Conservation (phyloP, 1,140 invertebrate genomes). For the Drosophila lacertosa region DNA sequence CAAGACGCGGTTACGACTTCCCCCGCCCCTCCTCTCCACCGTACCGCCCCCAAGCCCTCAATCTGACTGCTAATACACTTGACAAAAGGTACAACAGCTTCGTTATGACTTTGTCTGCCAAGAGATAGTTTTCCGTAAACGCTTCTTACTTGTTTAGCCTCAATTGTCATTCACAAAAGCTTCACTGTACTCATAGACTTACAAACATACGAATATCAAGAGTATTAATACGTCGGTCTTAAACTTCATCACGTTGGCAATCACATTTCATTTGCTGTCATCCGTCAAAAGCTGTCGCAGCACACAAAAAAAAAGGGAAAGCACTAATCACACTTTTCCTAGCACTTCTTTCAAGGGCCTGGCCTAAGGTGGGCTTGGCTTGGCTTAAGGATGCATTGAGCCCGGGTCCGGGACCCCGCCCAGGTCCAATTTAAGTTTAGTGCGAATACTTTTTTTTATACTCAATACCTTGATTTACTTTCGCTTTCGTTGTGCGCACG, state of each 20-base stretch:
- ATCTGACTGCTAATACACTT: conserved; percentile 21
- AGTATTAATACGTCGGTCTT: conserved; percentile 25
- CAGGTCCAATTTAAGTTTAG: conserved; percentile 51
- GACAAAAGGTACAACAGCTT: conserved; percentile 19
- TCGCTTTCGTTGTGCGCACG: conserved; percentile 56
- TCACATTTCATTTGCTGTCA: conserved; percentile 51
- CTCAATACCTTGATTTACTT: conserved; percentile 61
- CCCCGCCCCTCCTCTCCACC: background rate
- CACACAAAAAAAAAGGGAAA: conserved; percentile 76
- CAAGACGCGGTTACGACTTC: conserved; percentile 29
- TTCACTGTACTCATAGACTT: background rate
- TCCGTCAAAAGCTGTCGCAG: conserved; percentile 44
- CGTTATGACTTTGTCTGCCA: background rate
- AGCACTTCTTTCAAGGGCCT: conserved; percentile 33
- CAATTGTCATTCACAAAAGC: background rate
- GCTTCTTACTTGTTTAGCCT: background rate
- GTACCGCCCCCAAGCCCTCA: background rate
- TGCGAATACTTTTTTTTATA: conserved; percentile 20
- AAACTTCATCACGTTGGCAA: conserved; percentile 24
- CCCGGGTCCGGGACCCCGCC: conserved; percentile 10
- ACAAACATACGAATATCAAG: conserved; percentile 4
- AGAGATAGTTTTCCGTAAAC: background rate
- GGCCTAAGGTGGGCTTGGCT: conserved; percentile 37
- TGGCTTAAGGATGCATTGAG: conserved; percentile 57
- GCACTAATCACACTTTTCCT: conserved; percentile 71